Base-by-base conservation (phyloP, 2,113 vertebrate genomes). In the Barbus barbus region DNA sequence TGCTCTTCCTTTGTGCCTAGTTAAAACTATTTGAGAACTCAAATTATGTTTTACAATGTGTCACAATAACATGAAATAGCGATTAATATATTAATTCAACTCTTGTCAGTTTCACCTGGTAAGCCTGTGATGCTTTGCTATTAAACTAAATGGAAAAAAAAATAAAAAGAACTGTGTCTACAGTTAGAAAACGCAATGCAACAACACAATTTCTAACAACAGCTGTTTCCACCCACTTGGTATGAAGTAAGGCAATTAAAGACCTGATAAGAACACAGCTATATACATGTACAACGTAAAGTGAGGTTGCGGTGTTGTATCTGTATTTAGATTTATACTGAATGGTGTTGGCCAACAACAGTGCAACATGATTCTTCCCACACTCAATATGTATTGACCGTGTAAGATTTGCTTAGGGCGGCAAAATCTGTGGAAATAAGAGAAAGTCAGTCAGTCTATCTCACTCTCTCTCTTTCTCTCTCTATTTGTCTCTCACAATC, bases 281-380 rank as follows among this genome's bases (percentile, higher is more conserved):
- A 71, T 80, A 79, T 88, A 69, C 51, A 80, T 63, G n/a, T 13
- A 60, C 75, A 58, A 58, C 0, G 58, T 48, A 76, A 87, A 79
- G 16, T 41, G 78, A 88, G 51, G 72, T 20, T 12, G 33, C n/a
- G 44, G 33, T 80, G 51, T 80, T 63, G 69, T 24, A 28, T 58
- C 76, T 81, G 77, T 83, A 8, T 85, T 88, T 87, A 81, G 75
- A 83, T 77, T 85, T 48, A 56, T 3, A 22, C 65, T 24, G 61
- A 86, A 72, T 22, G 33, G 33, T 89, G 89, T 89, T 86, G 88
- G 81, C 88, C 79, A 87, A 90, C 87, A 87, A 63, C 24, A 71
- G 31, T 79, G 86, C 82, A 89, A 89, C 80, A 61, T 46, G 63
- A 86, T 77, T 78, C 85, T 79, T 76, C 51, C 60, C 48, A 44